Conservation (phyloP, 2,888 invertebrate species). For the Oscheius sp. region DNA sequence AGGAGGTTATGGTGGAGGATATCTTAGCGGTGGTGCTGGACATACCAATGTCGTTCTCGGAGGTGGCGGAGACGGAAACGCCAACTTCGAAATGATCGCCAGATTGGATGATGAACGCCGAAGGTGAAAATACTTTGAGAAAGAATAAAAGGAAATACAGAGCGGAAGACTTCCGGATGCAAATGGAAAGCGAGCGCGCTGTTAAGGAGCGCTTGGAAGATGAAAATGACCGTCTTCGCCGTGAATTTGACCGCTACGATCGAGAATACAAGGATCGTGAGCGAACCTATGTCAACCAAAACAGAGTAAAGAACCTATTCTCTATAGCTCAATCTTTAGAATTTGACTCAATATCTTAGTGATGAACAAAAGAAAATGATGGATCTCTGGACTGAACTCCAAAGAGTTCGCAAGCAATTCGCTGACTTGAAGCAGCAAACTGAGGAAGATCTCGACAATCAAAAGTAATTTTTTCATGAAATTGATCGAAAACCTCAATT, state of each 20-base stretch:
- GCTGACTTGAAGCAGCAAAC: slow-evolving; percentile 58
- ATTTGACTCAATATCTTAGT: slow-evolving; percentile 66
- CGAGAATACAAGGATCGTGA: slow-evolving; percentile 65
- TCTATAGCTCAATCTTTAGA: slow-evolving; percentile 43
- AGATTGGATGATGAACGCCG: slow-evolving; percentile 67
- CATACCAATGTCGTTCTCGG: slow-evolving; percentile 17
- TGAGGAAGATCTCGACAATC: slow-evolving; percentile 58
- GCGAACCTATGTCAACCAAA: slow-evolving; percentile 57
- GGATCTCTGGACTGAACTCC: slow-evolving; percentile 68
- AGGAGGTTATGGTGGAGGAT: slow-evolving; percentile 32
- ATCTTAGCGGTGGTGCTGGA: slow-evolving; percentile 28
- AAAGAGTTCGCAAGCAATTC: slow-evolving; percentile 67
- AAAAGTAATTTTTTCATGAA: slow-evolving; percentile 26
- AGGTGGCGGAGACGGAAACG: slow-evolving; percentile 61
- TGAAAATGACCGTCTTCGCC: slow-evolving; percentile 63
- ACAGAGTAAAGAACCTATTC: slow-evolving; percentile 37
- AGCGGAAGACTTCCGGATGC: slow-evolving; percentile 64
- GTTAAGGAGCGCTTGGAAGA: slow-evolving; percentile 60
- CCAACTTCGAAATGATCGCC: slow-evolving; percentile 65
- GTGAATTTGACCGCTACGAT: slow-evolving; percentile 63
- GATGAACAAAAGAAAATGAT: slow-evolving; percentile 70
- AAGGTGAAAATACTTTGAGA: slow-evolving; percentile 37
- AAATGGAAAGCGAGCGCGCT: slow-evolving; percentile 65
- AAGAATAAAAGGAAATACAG: slow-evolving; percentile 35
- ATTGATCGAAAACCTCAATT: slow-evolving; percentile 34